Evolutionary conservation across 2,797 vertebrate genomes (phyloP).

Genomic region (Takifugu ocellatus): DNA sequence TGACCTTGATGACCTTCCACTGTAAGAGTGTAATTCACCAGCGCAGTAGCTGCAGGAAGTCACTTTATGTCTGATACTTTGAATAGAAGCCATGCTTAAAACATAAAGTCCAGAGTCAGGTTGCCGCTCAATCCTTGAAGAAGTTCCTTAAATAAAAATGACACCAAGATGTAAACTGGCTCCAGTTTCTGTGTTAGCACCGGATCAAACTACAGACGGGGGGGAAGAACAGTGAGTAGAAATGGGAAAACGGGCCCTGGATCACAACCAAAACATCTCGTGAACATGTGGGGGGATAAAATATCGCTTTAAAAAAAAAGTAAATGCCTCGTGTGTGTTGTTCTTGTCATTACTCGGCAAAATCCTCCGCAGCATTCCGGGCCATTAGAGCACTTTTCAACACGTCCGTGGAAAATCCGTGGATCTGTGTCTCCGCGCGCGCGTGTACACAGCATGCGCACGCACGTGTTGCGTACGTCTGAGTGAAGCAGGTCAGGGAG

Average conservation of each 20-base stretch:
- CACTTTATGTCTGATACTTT: conserved; percentile 17
- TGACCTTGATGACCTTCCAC: no score
- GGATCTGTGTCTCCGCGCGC: conserved; percentile 21
- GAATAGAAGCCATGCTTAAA: conserved; percentile 20
- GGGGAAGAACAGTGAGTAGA: neutral
- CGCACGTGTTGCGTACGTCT: neutral
- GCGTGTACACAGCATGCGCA: conserved; percentile 1
- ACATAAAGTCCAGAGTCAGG: conserved; percentile 7
- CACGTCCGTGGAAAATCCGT: conserved; percentile 53
- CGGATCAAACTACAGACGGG: no score
- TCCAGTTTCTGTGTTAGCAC: no score
- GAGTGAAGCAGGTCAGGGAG: conserved; percentile 28
- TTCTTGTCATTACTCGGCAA: conserved; percentile 11
- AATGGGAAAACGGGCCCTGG: conserved; percentile 20
- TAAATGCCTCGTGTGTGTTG: conserved; percentile 14
- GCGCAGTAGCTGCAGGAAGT: conserved; percentile 3
- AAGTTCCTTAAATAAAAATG: conserved; percentile 38
- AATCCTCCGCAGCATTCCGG: conserved; percentile 43
- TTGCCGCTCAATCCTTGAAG: no score
- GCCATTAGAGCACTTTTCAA: conserved; percentile 50
- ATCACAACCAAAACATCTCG: conserved; percentile 44
- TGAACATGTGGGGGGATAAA: conserved; percentile 11
- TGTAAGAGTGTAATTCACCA: no score
- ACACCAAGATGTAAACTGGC: neutral
- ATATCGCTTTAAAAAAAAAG: no score